Evolutionary conservation across 1,140 invertebrate species (phyloP), one percentile per base, ranked within the genome.

Genomic region (Aleiodes sp.): DNA sequence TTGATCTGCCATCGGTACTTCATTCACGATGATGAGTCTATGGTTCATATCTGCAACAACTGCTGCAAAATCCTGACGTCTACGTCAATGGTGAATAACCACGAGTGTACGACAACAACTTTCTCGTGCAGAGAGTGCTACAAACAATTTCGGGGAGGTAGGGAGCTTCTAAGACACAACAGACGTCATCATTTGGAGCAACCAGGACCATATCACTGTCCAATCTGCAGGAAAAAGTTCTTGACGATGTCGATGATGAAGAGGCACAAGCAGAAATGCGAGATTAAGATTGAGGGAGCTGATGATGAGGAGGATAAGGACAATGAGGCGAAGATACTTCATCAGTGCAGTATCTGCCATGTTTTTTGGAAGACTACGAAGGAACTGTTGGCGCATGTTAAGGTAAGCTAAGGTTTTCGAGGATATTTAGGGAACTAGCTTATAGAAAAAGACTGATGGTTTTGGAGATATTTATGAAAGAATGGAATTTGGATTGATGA

Each of bases 41-140:
- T 65, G 57, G 65, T 79, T 0, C 79, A 80, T 46, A 70, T 78
- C 33, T 78, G 78, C 29, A 74, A 77, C 4, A 80, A 80, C 31
- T 80, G 78, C 57, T 41, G 46, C 4, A 52, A 72, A 31, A 33
- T 75, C 10, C 16, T 80, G n/a, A 71, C 66, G 0, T 67, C 72
- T 1, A 52, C 74, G 9, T 4, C 35, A 0, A 72, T 63, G 37
- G 73, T 80, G 1, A 78, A 78, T 46, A 21, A 66, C n/a, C 78
- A 80, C 52, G 56, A 60, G 7, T 80, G 78, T 61, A 19, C 26
- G 0, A 62, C 65, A 0, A 69, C 60, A 0, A 66, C 62, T 3
- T 79, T 72, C 67, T 66, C 33, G 6, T 79, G 78, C 46, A 68
- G 70, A 21, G 6, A 46, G 1, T 79, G 78, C 19, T 57, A 75